Evolutionary conservation across 2,797 vertebrate species (phyloP).

Genomic region (Anolis apletophallus): DNA sequence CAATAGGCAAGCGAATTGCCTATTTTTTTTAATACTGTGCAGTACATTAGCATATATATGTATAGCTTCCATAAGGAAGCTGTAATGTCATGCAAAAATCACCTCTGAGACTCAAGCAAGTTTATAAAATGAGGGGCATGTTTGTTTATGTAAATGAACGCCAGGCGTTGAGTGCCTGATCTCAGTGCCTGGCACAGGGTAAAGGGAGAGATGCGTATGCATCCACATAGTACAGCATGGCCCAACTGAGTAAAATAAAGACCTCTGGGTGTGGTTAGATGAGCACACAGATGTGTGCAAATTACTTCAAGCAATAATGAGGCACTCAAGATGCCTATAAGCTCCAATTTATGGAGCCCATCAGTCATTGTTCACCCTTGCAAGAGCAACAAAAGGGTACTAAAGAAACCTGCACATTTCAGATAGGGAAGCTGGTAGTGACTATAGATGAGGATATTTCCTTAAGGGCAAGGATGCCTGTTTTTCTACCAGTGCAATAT

Average conservation of each 20-base stretch:
- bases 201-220: neutral
- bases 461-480: constrained; percentile 14
- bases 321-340: constrained; percentile 20
- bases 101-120: constrained; percentile 51
- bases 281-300: constrained; percentile 47
- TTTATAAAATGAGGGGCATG: constrained; percentile 42
- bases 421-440: constrained; percentile 3
- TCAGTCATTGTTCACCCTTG: constrained; percentile 22
- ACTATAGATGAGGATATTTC: constrained; percentile 28
- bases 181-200: constrained; percentile 32
- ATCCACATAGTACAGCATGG: neutral
- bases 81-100: constrained; percentile 21
- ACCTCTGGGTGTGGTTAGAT: constrained; percentile 47
- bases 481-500: constrained; percentile 7
- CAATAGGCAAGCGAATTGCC: constrained; percentile 42
- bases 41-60: constrained; percentile 51
- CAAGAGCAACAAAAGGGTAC: constrained; percentile 20
- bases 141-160: constrained; percentile 58
- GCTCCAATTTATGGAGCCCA: constrained; percentile 33
- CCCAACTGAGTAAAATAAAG: constrained; percentile 48
- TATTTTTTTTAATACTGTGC: constrained; percentile 29
- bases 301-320: constrained; percentile 30
- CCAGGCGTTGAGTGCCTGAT: constrained; percentile 18
- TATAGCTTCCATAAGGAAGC: constrained; percentile 51
- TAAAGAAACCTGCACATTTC: constrained; percentile 48